Base-by-base conservation (phyloP, 2,113 vertebrate genomes). In the Cavia porcellus region DNA sequence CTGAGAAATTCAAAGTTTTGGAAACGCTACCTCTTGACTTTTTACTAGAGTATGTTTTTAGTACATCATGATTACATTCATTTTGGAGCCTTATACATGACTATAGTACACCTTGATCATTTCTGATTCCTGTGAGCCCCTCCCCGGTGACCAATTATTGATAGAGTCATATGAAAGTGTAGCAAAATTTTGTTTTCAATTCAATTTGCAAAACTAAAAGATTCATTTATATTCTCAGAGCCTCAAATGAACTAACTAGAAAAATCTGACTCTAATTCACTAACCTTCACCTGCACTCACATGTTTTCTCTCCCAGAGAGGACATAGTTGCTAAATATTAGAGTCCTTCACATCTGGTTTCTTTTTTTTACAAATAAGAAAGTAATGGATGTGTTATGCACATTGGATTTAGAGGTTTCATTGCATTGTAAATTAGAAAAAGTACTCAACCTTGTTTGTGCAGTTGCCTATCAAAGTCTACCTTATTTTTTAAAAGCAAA, bases 181-280 rank as follows among this genome's bases (percentile, higher is more conserved):
- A 10, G 9, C 28, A 89, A 93, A 81, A 35, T 15, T 82, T 85
- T 85, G 55, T 77, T 93, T 96, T 82, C 35, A 72, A 8, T 79
- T 82, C 72, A 82, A 50, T 96, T 88, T 93, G 70, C 38, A 66
- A 95, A 86, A 70, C 22, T 45, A 70, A 92, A 66, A 64, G 14
- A 89, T 15, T 74, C 66, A 59, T 55, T 86, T 20, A 96, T 77
- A 45, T 75, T 55, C 45, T 24, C 22, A 55, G 17, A 47, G 42
- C 7, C 86, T 25, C 81, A 15, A 28, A 30, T 80, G n/a, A 85
- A 35, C 50, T 79, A 52, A 4, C 52, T 1, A 77, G 24, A 79
- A 10, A 22, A 93, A 62, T 50, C 30, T 89, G n/a, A 77, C 3
- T 68, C 45, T 82, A 72, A 62, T 62, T 85, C 59, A 70, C 19